phyloP scores from a whole-genome alignment of 2,113 vertebrate genomes.

The Proterorhinus semilunaris region DNA sequence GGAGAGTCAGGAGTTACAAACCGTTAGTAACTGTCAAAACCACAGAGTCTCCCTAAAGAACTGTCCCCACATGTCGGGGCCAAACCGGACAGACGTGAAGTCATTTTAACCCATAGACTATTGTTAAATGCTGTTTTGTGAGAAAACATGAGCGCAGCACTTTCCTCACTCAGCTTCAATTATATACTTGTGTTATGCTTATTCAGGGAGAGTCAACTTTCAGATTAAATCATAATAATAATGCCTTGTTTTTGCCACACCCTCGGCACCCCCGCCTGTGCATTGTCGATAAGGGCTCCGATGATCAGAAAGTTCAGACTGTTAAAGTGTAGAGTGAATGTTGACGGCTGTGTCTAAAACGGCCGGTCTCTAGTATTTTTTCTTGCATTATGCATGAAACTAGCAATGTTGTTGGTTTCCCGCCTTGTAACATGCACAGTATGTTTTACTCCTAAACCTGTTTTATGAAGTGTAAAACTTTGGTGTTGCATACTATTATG shows the following conservation, averaged over 20 bases:
- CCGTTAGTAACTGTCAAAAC: constrained; percentile 7
- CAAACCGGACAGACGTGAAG: constrained; percentile 8
- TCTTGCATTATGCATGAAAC: neutral
- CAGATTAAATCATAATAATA: neutral
- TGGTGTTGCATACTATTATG: too few species aligned
- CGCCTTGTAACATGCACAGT: neutral
- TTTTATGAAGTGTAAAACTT: neutral
- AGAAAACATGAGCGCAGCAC: neutral
- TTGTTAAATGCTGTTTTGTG: constrained; percentile 12
- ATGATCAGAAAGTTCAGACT: constrained; percentile 10
- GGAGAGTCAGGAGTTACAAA: neutral
- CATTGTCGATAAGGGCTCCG: constrained; percentile 26
- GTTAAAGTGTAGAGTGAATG: neutral
- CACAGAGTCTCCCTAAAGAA: constrained; percentile 22
- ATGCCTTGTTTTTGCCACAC: constrained; percentile 21
- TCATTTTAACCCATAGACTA: constrained; percentile 11
- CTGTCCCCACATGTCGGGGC: constrained; percentile 34
- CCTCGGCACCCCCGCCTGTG: neutral
- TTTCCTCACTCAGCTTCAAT: neutral
- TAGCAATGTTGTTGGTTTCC: neutral
- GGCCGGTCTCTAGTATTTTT: neutral
- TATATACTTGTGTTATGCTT: neutral
- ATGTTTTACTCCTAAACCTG: neutral
- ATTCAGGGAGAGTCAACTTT: neutral
- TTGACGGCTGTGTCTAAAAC: neutral